Evolutionary conservation across 2,888 invertebrate genomes (phyloP), one percentile per base, ranked within the genome.

Genomic region (Heterodera filipjevi): DNA sequence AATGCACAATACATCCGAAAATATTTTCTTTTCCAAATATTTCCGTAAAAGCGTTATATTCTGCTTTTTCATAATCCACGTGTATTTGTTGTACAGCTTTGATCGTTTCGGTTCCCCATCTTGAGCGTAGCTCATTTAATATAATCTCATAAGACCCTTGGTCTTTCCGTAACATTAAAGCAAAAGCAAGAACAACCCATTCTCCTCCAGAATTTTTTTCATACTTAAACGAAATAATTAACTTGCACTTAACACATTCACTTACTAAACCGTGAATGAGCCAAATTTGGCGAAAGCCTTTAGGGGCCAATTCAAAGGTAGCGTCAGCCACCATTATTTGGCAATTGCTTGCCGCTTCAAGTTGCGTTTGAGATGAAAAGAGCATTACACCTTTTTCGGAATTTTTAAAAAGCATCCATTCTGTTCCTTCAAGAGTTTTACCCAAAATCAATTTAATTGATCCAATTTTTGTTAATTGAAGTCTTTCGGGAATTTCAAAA

Each of bases 1-100:
- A 66, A 66, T 66, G 66, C 10, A 66, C 66, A 66, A 66, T 66
- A n/a, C 66, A 66, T 8, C 66, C 66, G 16, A 19, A 66, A 12
- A 22, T n/a, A 10, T 32, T 27, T 30, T 66, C 66, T 27, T 3
- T n/a, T 32, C 66, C 66, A 66, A 66, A 66, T 19, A 66, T 14
- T n/a, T 66, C 16, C 2, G 27, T 66, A 12, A 66, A 16, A 10
- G 66, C 66, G 27, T 32, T 32, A 32, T 66, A 66, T 32, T 66
- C 66, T 32, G 30, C 22, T 8, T 12, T 32, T 66, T 66, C 66
- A 66, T 66, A 66, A n/a, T 66, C 66, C 3, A 66, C 66, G 27
- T 66, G 66, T 32, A 66, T 32, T 8, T 27, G 66, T 30, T 27
- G 12, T 2, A 66, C 27, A 2, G 16, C 3, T 6, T 27, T 22